A percentile compares a stretch with the other conserved stretches of the same genome.
phyloP scores from a whole-genome alignment of 1,140 invertebrate genomes.

The Arion vulgaris region DNA sequence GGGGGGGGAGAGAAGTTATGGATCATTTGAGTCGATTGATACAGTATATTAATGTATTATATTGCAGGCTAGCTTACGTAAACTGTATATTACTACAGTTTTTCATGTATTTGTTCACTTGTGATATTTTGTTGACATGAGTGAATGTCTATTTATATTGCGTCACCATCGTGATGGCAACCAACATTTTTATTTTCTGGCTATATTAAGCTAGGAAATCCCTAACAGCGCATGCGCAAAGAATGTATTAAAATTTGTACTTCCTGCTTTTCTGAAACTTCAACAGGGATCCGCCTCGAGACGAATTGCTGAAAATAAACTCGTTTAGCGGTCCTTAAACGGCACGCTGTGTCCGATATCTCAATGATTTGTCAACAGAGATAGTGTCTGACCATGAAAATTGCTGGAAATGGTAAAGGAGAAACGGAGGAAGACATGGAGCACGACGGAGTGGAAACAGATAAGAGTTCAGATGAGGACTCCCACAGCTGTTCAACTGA shows the following conservation, averaged over 20 bases:
- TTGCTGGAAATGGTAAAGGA: conserved; percentile 47
- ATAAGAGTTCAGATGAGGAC: conserved; percentile 73
- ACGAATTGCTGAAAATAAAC: background rate
- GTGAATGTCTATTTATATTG: no score
- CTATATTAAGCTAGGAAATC: background rate
- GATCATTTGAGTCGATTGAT: no score
- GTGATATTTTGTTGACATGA: no score
- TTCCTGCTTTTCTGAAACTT: conserved; percentile 2
- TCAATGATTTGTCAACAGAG: background rate
- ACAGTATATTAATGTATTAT: no score
- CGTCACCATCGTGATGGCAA: no score
- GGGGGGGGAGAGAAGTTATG: no score
- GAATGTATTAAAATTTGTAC: conserved; percentile 4
- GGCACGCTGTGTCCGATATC: background rate
- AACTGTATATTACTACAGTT: no score
- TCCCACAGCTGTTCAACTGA: conserved; percentile 70
- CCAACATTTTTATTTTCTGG: no score
- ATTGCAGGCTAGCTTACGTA: no score
- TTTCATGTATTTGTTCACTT: no score
- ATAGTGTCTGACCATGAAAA: background rate
- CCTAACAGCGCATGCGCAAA: background rate
- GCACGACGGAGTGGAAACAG: conserved; percentile 73
- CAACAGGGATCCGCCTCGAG: conserved; percentile 1
- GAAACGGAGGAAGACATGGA: conserved; percentile 74
- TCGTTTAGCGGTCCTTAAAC: background rate